These are phyloP conservation scores for Argynnis bischoffii DNA, from an alignment of 2,888 invertebrate species.

Conservation along the genomic window DNA sequence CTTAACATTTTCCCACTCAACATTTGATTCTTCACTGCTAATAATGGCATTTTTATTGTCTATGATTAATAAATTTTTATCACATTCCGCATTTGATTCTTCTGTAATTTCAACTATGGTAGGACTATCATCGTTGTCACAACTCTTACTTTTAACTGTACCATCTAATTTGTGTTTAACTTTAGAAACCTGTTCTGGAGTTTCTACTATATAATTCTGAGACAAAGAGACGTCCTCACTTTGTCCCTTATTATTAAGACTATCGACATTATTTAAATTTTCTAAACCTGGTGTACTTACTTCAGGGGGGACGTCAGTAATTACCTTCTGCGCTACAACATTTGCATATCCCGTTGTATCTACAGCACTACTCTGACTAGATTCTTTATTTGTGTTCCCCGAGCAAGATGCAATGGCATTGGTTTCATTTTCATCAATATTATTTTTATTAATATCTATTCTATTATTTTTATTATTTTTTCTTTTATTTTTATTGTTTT, in stretches of 20 bases:
- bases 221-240: conserved; percentile 19
- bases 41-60: conserved; percentile 80
- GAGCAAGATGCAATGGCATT: conserved; percentile 38
- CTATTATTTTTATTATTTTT: conserved; percentile 71
- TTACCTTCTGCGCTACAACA: not conserved
- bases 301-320: not conserved
- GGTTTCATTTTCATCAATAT: conserved; percentile 50
- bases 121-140: conserved; percentile 72
- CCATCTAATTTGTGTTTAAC: conserved; percentile 60
- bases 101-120: conserved; percentile 73
- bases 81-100: conserved; percentile 47
- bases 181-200: conserved; percentile 64
- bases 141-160: conserved; percentile 73
- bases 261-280: not conserved
- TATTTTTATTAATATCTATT: conserved; percentile 52
- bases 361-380: not conserved
- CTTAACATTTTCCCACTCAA: conserved; percentile 81
- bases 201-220: conserved; percentile 66
- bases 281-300: not conserved
- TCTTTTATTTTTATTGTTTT: conserved; percentile 75
- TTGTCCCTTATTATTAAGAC: conserved; percentile 4
- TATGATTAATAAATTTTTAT: conserved; percentile 58
- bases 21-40: conserved; percentile 85
- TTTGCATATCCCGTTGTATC: not conserved
- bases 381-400: conserved; percentile 9